Percentiles rank a stretch among this genome's conserved stretches.
phyloP scores from a whole-genome alignment of 2,797 vertebrate species.

The Scolopax bukidnonensis region DNA sequence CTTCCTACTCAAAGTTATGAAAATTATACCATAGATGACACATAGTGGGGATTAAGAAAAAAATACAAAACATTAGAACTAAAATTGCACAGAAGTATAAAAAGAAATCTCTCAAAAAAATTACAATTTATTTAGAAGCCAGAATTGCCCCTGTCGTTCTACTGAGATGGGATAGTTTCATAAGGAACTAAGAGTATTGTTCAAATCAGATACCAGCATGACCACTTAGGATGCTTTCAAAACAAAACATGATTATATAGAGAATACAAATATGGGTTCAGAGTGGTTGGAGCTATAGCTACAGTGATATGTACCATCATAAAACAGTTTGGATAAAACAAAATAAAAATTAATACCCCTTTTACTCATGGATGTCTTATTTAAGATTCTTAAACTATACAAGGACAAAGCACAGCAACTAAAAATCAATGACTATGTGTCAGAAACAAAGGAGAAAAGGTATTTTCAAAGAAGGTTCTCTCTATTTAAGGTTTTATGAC shows the following conservation, averaged over 20 bases:
- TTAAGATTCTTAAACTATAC: neutral
- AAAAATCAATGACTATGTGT: neutral
- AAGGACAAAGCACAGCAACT: neutral
- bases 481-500: neutral
- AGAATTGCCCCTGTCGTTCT: neutral
- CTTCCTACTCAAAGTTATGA: neutral
- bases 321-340: neutral
- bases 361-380: neutral
- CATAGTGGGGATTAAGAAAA: neutral
- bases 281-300: neutral
- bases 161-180: neutral
- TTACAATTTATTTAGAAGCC: neutral
- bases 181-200: neutral
- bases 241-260: neutral
- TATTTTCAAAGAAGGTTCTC: neutral
- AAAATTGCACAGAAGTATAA: neutral
- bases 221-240: neutral
- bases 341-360: neutral
- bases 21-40: neutral
- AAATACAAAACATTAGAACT: neutral
- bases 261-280: neutral
- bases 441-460: neutral
- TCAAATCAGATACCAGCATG: neutral
- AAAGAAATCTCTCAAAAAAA: neutral
- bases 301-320: neutral